These are phyloP conservation scores for Mormyrops boulengeri DNA, from an alignment of 2,797 vertebrate species.

Conservation along the genomic window DNA sequence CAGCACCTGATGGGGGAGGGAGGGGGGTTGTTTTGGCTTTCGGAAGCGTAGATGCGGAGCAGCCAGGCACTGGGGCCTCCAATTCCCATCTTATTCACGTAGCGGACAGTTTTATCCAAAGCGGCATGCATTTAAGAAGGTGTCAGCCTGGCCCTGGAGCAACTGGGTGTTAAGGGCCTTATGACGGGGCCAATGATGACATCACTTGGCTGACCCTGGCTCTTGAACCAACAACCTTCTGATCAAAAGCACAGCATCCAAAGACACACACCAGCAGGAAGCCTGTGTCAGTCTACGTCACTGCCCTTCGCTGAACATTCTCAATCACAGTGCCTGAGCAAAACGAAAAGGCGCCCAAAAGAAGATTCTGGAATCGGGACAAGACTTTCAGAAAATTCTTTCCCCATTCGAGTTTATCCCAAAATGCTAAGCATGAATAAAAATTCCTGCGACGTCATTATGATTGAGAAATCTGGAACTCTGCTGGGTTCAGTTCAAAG, in stretches of 20 bases:
- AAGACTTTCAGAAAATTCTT: neutral
- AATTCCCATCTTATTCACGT: neutral
- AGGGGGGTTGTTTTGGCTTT: conserved; percentile 39
- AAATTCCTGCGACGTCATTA: neutral
- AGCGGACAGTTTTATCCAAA: neutral
- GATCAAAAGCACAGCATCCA: neutral
- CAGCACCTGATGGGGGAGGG: conserved; percentile 31
- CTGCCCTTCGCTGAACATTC: neutral
- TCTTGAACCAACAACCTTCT: neutral
- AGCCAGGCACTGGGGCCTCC: neutral
- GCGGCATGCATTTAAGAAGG: too few species aligned
- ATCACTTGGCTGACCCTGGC: neutral
- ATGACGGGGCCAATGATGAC: neutral
- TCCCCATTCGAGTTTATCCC: neutral
- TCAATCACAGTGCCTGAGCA: neutral
- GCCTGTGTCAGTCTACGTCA: neutral
- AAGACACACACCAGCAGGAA: neutral
- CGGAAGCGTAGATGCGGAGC: conserved; percentile 1
- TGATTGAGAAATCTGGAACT: neutral
- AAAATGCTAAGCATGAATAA: neutral
- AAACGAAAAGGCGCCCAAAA: neutral
- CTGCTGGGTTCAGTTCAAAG: neutral
- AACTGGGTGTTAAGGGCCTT: neutral
- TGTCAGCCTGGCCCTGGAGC: neutral
- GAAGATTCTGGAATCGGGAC: neutral